Evolutionary conservation across 2,113 vertebrate species (phyloP).

Genomic region (Thunnus maccoyii): DNA sequence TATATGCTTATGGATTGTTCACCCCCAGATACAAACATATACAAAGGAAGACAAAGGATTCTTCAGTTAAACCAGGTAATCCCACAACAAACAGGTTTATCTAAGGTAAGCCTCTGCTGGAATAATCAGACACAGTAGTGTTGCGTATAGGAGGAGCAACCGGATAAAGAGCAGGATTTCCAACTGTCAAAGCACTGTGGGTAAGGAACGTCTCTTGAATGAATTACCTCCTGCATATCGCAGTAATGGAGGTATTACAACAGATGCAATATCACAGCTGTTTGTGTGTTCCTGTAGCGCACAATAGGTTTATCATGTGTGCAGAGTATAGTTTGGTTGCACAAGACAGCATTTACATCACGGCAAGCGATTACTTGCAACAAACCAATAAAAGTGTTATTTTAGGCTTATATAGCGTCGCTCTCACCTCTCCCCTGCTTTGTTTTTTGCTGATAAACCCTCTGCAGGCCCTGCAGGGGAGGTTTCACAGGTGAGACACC

Average conservation of each 20-base stretch:
- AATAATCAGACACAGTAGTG: conserved; percentile 4
- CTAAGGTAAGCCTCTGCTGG: conserved; percentile 43
- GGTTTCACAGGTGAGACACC: conserved; percentile 54
- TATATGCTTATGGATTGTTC: neutral
- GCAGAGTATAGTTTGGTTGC: neutral
- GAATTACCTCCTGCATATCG: neutral
- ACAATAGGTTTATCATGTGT: neutral
- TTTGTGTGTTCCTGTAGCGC: neutral
- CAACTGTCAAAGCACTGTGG: conserved; percentile 59
- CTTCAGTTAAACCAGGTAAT: conserved; percentile 27
- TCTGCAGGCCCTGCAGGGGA: conserved; percentile 54
- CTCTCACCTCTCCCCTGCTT: conserved; percentile 2
- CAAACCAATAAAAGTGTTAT: conserved; percentile 26
- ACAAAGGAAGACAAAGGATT: conserved; percentile 23
- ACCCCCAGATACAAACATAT: neutral
- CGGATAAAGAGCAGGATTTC: conserved; percentile 64
- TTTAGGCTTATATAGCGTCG: neutral
- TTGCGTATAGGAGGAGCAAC: conserved; percentile 29
- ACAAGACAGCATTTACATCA: conserved; percentile 1
- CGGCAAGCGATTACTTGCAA: neutral
- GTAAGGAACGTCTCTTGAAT: neutral
- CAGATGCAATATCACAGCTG: neutral
- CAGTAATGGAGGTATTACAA: neutral
- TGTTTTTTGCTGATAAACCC: conserved; percentile 37
- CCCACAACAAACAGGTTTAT: conserved; percentile 52